Evolutionary conservation across 1,140 invertebrate genomes (phyloP), one percentile per base, ranked within the genome.

Genomic region (Doryteuthis pealeii): DNA sequence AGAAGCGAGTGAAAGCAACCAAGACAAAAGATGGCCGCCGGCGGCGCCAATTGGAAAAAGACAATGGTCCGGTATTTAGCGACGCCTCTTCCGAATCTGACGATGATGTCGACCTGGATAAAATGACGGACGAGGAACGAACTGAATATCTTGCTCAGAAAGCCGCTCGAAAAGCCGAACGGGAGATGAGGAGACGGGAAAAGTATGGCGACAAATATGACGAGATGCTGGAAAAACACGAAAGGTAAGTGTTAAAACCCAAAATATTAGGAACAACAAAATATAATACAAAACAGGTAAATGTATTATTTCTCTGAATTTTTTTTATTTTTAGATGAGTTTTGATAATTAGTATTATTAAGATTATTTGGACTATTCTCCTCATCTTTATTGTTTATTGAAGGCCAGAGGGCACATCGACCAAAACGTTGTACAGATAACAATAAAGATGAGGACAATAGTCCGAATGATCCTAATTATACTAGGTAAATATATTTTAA

Each of bases 131-230:
- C 73, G 86, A 86, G 74, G 87, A 88, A 69, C 83, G 81, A 68
- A 76, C 79, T 62, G 75, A 78, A 69, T 88, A 86, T 72, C 81
- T 87, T 68, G 81, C 79, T 49, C 85, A 74, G 10, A 84, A 84
- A 67, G 83, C 80, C 12, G 78, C 80, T 58, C 74, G 87, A 66
- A 79, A 82, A 45, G 81, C 75, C 10, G 85, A 79, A 65, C 69
- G 85, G 65, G 86, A 87, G 77, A 76, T 80, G 71, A 80, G 76
- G 67, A 62, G 87, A 54, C 62, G 82, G 33, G 86, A 88, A 74
- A 88, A 88, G 82, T 87, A 87, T 70, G 86, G 86, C 10, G 86
- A 87, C 54, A 84, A 86, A 79, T 87, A 87, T 73, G 86, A 87
- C 43, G 81, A 86, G 71, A 87, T 87, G 82, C 74, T 84, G 76